Conservation (phyloP, 2,113 vertebrate species). For the Ophiodon elongatus region DNA sequence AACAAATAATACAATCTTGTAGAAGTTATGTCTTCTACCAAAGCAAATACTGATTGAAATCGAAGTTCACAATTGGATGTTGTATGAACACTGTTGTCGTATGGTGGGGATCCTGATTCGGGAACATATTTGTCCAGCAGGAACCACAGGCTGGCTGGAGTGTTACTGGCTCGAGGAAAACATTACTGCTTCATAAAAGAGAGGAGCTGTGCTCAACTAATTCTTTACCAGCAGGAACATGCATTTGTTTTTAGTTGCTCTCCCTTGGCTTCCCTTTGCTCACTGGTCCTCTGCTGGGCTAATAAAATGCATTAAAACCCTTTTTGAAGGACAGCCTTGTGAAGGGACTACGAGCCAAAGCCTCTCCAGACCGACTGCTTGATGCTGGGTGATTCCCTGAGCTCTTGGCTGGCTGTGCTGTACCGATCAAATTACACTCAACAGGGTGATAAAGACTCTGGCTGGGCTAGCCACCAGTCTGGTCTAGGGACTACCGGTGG, state of each 20-base stretch:
- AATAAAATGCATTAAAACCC: conserved; percentile 62
- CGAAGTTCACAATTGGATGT: background rate
- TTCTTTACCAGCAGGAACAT: conserved; percentile 50
- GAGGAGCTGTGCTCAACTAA: conserved; percentile 31
- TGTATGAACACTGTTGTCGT: conserved; percentile 20
- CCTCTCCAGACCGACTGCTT: conserved; percentile 45
- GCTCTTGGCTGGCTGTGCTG: conserved; percentile 59
- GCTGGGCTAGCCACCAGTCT: conserved; percentile 42
- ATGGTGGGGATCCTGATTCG: background rate
- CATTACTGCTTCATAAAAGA: conserved; percentile 32
- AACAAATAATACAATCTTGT: background rate
- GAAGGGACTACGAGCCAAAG: conserved; percentile 54
- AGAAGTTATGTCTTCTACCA: background rate
- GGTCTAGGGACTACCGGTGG: conserved; percentile 38
- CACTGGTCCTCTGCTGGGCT: conserved; percentile 52
- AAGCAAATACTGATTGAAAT: conserved; percentile 22
- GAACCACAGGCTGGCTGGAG: conserved; percentile 1
- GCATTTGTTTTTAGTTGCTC: conserved; percentile 53
- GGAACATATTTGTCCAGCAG: conserved; percentile 30
- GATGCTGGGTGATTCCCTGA: conserved; percentile 62
- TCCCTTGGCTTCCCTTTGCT: conserved; percentile 29
- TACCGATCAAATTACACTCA: conserved; percentile 67
- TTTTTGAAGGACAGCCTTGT: conserved; percentile 62
- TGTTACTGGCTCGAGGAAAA: conserved; percentile 25
- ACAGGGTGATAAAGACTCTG: conserved; percentile 56